These are phyloP conservation scores for Caenorhabditis remanei DNA, from an alignment of 1,140 invertebrate species.

Conservation along the genomic window DNA sequence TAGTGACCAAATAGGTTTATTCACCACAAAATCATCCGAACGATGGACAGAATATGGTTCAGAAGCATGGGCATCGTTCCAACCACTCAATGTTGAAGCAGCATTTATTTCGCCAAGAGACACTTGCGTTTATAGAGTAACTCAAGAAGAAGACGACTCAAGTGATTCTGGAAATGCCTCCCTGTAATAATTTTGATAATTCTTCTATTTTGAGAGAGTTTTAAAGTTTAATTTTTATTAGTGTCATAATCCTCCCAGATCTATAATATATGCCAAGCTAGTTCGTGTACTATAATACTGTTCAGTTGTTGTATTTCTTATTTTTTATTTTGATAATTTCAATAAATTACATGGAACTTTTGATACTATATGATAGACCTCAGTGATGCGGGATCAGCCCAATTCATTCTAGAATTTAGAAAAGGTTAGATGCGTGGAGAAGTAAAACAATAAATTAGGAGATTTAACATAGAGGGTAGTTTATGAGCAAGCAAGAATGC, in stretches of 20 bases:
- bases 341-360: slow-evolving; percentile 1
- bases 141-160: slow-evolving; percentile 7
- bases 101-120: background rate
- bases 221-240: background rate
- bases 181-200: slow-evolving; percentile 5
- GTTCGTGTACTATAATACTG: slow-evolving; percentile 33
- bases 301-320: slow-evolving; percentile 27
- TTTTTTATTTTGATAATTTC: slow-evolving; percentile 41
- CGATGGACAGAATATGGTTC: slow-evolving; percentile 31
- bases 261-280: background rate
- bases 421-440: background rate
- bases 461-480: background rate
- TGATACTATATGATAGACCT: background rate
- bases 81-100: slow-evolving; percentile 20
- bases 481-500: slow-evolving; percentile 46
- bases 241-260: background rate
- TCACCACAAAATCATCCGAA: slow-evolving; percentile 34
- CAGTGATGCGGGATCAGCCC: background rate
- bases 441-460: background rate
- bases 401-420: background rate
- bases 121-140: slow-evolving; percentile 37
- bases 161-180: slow-evolving; percentile 40
- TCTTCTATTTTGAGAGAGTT: background rate
- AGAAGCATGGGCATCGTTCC: slow-evolving; percentile 37
- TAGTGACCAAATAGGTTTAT: background rate